Evolutionary conservation across 92 coral and sea anemone species (phyloP).

Genomic region (Actinostola sp.): DNA sequence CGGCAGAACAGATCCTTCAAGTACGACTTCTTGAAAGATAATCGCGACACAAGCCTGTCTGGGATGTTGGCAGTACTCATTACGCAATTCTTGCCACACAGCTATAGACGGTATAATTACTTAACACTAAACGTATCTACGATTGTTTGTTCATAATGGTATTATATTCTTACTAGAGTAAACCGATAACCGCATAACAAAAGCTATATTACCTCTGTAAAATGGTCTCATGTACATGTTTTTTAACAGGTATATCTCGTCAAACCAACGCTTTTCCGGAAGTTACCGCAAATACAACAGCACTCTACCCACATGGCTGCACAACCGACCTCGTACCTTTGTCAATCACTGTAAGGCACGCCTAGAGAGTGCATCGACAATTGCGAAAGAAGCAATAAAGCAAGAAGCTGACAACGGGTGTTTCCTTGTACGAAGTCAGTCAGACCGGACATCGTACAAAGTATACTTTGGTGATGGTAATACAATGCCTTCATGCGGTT

Average conservation of each 20-base stretch:
- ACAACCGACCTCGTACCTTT: conserved; percentile 44
- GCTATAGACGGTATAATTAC: conserved; percentile 41
- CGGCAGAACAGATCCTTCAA: conserved; percentile 63
- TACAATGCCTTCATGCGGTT: neutral
- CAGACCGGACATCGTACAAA: neutral
- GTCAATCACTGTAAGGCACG: conserved; percentile 46
- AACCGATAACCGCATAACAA: neutral
- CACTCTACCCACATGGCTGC: conserved; percentile 44
- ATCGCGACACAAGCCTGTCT: conserved; percentile 39
- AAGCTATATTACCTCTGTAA: no score
- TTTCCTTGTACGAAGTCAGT: neutral
- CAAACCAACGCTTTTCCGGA: conserved; percentile 30
- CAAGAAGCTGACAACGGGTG: conserved; percentile 3
- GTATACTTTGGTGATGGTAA: neutral
- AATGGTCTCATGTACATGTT: no score
- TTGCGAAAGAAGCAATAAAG: neutral
- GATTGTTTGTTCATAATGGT: no score
- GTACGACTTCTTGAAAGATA: conserved; percentile 34
- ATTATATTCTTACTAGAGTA: no score
- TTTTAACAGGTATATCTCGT: conserved; percentile 48
- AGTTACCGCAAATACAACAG: conserved; percentile 45
- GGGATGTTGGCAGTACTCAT: conserved; percentile 54
- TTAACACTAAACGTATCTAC: no score
- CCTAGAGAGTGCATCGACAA: neutral
- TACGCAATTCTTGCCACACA: conserved; percentile 59